These are phyloP conservation scores for Pardosa pseudoannulata DNA, from an alignment of 2,888 invertebrate species.

Conservation along the genomic window DNA sequence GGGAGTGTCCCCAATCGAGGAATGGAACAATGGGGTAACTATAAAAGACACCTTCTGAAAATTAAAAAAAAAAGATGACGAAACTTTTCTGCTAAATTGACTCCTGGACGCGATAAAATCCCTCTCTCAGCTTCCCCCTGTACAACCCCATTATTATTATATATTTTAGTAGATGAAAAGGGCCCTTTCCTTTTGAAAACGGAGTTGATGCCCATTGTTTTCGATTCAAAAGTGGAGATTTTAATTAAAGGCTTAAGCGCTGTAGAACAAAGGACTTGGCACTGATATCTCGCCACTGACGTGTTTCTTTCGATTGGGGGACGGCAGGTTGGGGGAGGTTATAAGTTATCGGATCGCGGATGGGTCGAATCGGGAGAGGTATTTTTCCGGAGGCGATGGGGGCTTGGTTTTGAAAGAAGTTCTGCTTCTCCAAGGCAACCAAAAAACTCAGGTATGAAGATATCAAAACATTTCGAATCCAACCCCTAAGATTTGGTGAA, in stretches of 20 bases:
- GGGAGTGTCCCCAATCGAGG: slow-evolving; percentile 22
- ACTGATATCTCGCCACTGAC: slow-evolving; percentile 31
- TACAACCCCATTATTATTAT: slow-evolving; percentile 29
- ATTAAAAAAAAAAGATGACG: slow-evolving; percentile 26
- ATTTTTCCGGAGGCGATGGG: no score
- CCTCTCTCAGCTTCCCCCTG: not conserved
- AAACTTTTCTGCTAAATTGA: slow-evolving; percentile 66
- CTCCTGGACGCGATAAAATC: slow-evolving; percentile 47
- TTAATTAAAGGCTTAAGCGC: slow-evolving; percentile 67
- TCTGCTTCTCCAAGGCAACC: no score
- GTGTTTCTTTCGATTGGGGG: slow-evolving; percentile 23
- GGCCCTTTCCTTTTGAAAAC: slow-evolving; percentile 28
- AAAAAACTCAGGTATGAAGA: no score
- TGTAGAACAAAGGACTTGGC: slow-evolving; percentile 34
- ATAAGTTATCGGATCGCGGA: not conserved
- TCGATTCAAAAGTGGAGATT: slow-evolving; percentile 56
- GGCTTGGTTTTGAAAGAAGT: no score
- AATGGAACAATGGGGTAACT: slow-evolving; percentile 17
- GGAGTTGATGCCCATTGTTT: slow-evolving; percentile 48
- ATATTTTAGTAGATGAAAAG: slow-evolving; percentile 43
- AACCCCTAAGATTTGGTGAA: no score
- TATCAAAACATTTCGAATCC: no score
- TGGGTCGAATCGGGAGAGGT: no score
- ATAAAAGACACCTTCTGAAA: not conserved
- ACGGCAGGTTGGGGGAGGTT: not conserved